These are phyloP conservation scores for Crossocerus cetratus DNA, from an alignment of 2,888 invertebrate species.

Conservation along the genomic window DNA sequence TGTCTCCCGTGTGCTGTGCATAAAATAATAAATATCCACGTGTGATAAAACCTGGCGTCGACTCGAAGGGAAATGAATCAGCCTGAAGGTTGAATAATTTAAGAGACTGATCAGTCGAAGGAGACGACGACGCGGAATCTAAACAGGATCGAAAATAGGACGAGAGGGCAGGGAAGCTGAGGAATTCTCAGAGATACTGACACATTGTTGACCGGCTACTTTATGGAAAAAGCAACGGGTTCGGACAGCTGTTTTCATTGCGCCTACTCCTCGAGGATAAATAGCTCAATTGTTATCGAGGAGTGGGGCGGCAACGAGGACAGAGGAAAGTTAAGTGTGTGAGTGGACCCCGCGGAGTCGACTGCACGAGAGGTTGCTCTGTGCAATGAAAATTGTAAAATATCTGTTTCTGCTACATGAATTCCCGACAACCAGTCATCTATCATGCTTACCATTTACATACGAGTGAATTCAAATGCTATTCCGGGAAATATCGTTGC, in stretches of 20 bases:
- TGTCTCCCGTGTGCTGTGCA: no score
- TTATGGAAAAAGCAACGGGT: no score
- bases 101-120: constrained; percentile 58
- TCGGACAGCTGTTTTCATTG: no score
- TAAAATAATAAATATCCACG: no score
- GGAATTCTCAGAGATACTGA: no score
- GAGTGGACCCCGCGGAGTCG: constrained; percentile 15
- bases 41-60: no score
- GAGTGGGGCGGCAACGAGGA: neutral
- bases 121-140: constrained; percentile 48
- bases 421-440: constrained; percentile 30
- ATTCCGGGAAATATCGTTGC: constrained; percentile 34
- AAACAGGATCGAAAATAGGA: constrained; percentile 59
- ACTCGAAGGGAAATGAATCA: no score
- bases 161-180: constrained; percentile 47
- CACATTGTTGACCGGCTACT: no score
- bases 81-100: constrained; percentile 44
- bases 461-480: constrained; percentile 30
- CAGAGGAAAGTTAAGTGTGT: constrained; percentile 10
- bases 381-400: constrained; percentile 36
- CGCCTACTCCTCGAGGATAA: no score
- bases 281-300: neutral
- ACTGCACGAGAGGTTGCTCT: constrained; percentile 5
- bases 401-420: constrained; percentile 28
- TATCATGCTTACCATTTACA: constrained; percentile 39